A percentile compares a stretch with the other conserved stretches of the same genome.
Conservation (phyloP, 2,113 vertebrate species). For the Pteronura brasiliensis region DNA sequence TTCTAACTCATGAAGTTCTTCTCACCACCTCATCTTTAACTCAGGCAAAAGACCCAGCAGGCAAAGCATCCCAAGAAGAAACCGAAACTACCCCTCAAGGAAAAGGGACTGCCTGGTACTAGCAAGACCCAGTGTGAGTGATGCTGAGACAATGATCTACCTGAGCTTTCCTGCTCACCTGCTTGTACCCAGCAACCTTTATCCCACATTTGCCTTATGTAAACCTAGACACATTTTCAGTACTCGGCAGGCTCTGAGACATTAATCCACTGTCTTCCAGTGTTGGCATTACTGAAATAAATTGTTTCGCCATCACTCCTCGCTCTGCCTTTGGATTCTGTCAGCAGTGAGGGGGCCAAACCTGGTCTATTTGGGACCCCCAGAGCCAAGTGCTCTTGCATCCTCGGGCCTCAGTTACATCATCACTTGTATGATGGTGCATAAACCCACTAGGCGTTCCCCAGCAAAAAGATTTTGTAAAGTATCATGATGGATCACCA, state of each 20-base stretch:
- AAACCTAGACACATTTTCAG: background rate
- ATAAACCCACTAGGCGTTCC: background rate
- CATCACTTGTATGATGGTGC: background rate
- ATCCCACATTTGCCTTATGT: background rate
- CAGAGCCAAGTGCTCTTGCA: background rate
- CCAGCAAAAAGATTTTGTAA: background rate
- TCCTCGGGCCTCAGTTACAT: background rate
- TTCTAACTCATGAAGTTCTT: background rate
- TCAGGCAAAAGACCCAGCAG: background rate
- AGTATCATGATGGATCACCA: background rate
- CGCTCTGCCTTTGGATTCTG: background rate
- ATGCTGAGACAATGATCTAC: background rate
- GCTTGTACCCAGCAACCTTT: background rate
- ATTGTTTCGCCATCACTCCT: background rate
- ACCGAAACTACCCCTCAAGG: background rate
- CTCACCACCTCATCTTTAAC: background rate
- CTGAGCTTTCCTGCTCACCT: background rate
- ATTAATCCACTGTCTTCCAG: background rate
- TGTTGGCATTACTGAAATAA: background rate
- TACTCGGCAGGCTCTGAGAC: background rate
- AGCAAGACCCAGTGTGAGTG: background rate
- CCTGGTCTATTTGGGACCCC: background rate
- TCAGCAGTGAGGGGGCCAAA: background rate
- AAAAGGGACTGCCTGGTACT: background rate
- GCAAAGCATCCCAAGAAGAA: background rate